These are phyloP conservation scores for Diadema setosum DNA, from an alignment of 35 echinoderm and acorn worm species.

Conservation along the genomic window DNA sequence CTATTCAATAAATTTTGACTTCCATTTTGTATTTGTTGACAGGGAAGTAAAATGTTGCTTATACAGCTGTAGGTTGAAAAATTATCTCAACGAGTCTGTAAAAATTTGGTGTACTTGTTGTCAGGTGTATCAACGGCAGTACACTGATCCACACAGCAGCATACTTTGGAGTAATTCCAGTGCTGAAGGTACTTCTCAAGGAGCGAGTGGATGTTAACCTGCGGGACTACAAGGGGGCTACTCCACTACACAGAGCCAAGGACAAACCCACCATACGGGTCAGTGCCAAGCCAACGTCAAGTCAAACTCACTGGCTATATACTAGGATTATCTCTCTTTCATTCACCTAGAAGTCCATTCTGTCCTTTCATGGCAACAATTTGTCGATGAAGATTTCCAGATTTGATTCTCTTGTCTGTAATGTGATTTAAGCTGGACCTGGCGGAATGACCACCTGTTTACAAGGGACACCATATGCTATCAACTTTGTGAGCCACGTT, in stretches of 20 bases:
- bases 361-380: no score
- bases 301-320: neutral
- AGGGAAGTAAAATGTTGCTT: neutral
- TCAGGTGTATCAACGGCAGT: conserved; percentile 91
- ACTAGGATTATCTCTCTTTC: neutral
- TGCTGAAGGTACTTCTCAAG: conserved; percentile 86
- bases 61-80: no score
- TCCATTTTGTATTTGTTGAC: neutral
- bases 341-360: no score
- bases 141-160: conserved; percentile 94
- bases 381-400: no score
- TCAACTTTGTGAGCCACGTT: no score
- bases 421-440: no score
- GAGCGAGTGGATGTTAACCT: conserved; percentile 96
- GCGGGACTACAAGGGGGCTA: conserved; percentile 93
- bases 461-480: no score
- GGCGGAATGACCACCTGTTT: no score
- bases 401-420: no score
- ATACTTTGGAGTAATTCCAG: conserved; percentile 87
- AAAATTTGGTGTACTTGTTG: no score
- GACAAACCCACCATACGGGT: conserved; percentile 77
- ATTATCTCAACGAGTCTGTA: no score
- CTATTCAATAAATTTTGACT: neutral
- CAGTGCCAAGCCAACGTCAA: neutral
- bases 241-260: conserved; percentile 76